A percentile compares a stretch with the other conserved stretches of the same genome.
Evolutionary conservation across 2,888 invertebrate species (phyloP).

Genomic region (Tiliacea citrago): DNA sequence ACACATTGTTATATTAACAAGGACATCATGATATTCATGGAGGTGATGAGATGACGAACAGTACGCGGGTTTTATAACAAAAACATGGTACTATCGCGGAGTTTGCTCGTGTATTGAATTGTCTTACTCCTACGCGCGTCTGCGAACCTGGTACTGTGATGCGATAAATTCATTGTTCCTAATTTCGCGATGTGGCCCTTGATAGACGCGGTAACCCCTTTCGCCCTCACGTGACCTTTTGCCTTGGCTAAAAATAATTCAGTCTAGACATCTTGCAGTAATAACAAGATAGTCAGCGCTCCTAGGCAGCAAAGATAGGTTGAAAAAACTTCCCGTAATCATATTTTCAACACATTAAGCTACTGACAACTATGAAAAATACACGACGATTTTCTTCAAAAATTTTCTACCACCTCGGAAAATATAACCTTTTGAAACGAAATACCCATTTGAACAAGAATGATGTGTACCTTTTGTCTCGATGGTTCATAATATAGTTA

Average conservation of each 20-base stretch:
- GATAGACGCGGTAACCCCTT: constrained; percentile 40
- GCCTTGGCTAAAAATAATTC: not conserved
- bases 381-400: not conserved
- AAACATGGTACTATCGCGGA: constrained; percentile 73
- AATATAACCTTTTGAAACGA: constrained; percentile 16
- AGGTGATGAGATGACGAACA: constrained; percentile 48
- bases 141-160: constrained; percentile 73
- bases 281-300: not conserved
- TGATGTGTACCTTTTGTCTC: constrained; percentile 13
- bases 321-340: not conserved
- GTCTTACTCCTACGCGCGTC: constrained; percentile 73
- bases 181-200: constrained; percentile 48
- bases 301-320: not conserved
- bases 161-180: constrained; percentile 44
- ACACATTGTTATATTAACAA: constrained; percentile 44
- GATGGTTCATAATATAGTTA: constrained; percentile 4
- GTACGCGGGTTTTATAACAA: constrained; percentile 69
- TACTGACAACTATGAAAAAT: not conserved
- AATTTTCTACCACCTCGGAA: not conserved
- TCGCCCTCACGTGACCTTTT: constrained; percentile 25
- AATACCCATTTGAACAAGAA: constrained; percentile 22
- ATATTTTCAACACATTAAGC: not conserved
- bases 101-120: constrained; percentile 66
- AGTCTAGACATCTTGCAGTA: constrained; percentile 17
- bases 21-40: constrained; percentile 49